These are phyloP conservation scores for Hipposideros armiger DNA, from an alignment of 2,113 vertebrate genomes.

Conservation along the genomic window DNA sequence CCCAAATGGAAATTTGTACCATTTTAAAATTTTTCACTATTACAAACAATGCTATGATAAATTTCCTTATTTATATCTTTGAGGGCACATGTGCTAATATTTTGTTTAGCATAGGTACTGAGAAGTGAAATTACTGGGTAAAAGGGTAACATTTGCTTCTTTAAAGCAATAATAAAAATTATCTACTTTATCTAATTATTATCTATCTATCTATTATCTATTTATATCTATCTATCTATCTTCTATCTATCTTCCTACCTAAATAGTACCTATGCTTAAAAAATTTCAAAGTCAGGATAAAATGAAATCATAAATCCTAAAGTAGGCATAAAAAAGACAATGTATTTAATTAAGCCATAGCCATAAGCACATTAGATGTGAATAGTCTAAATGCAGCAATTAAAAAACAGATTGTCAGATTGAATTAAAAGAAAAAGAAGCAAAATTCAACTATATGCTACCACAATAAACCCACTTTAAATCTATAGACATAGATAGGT, in stretches of 20 bases:
- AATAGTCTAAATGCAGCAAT: neutral
- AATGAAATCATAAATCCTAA: neutral
- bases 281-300: neutral
- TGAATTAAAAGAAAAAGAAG: neutral
- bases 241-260: neutral
- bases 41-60: neutral
- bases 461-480: neutral
- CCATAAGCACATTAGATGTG: neutral
- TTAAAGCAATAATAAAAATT: neutral
- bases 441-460: neutral
- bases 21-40: neutral
- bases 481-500: neutral
- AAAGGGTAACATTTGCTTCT: neutral
- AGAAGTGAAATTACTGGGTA: neutral
- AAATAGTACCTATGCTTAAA: neutral
- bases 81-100: neutral
- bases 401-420: neutral
- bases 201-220: too few species aligned
- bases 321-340: neutral
- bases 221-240: too few species aligned
- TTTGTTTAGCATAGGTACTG: neutral
- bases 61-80: neutral
- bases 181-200: neutral
- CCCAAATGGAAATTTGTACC: neutral
- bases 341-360: neutral